A percentile compares a stretch with the other conserved stretches of the same genome.
phyloP scores from a whole-genome alignment of 2,113 vertebrate species.

The Zosterops pallidus region DNA sequence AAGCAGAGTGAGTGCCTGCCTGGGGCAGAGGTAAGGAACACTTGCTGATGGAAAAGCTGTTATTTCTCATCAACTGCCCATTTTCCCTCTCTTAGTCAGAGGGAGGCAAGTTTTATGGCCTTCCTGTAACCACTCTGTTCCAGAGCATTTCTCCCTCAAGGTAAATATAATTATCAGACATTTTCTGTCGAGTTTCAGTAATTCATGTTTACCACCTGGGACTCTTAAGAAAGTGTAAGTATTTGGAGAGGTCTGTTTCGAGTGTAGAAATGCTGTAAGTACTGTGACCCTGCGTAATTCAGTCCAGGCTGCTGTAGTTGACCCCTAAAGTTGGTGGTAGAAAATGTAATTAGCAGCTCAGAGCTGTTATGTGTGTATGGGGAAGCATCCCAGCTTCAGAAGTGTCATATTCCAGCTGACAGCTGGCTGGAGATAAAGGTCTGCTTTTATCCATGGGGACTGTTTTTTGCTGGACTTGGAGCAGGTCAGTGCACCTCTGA shows the following conservation, averaged over 20 bases:
- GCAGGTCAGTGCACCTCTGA: not conserved
- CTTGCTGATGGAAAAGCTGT: conserved; percentile 58
- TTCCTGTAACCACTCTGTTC: conserved; percentile 19
- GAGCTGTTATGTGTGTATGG: fast-evolving
- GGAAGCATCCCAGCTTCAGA: not conserved
- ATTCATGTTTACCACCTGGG: not conserved
- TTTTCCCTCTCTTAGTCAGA: conserved; percentile 56
- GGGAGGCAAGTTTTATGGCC: conserved; percentile 58
- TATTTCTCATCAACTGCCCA: conserved; percentile 52
- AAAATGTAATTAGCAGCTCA: not conserved
- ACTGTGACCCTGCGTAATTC: not conserved
- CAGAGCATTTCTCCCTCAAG: conserved; percentile 22
- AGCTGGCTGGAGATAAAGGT: not conserved
- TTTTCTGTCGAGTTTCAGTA: not conserved
- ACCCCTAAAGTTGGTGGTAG: not conserved
- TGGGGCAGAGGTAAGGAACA: conserved; percentile 32
- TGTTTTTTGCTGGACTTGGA: not conserved
- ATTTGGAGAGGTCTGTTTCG: not conserved
- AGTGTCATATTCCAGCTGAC: not conserved
- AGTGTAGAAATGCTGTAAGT: not conserved
- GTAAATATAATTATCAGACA: conserved; percentile 21
- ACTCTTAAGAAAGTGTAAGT: not conserved
- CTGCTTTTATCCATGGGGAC: not conserved
- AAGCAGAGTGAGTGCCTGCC: conserved; percentile 29
- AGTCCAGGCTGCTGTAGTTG: not conserved